Evolutionary conservation across 2,113 vertebrate genomes (phyloP), one percentile per base, ranked within the genome.

Genomic region (Vanacampus margaritifer): DNA sequence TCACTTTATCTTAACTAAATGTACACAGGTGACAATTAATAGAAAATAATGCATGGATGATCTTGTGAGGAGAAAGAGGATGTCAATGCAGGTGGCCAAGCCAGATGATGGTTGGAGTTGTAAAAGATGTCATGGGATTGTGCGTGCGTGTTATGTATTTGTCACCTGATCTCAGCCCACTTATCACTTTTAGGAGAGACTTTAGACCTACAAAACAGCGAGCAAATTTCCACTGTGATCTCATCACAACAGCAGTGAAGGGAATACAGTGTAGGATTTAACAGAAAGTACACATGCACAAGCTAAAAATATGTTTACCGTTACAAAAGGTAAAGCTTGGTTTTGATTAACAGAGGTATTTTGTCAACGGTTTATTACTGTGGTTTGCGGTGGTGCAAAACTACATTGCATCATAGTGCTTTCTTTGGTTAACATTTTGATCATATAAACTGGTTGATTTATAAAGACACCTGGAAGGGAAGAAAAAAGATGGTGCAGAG

Each of bases 101-200:
- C 11, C 19, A 12, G 16, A 62, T 26, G 16, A 62, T 26, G 19
- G 37, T 7, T 16, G 39, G 6, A 10, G 12, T 39, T 37, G 37
- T n/a, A 24, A 61, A 61, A 39, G 12, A 54, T 54, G 54, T 17
- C 26, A 10, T 41, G 58, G 1, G 11, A 7, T 32, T 32, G 28
- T 32, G 11, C 4, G 11, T 24, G 35, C 1, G 36, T 28, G 21
- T 35, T 16, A 12, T 21, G 35, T 37, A 24, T 23, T 24, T 24
- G 23, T 62, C 60, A 62, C 39, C 60, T 62, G 60, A 62, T 62
- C 23, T 16, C 23, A 43, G 23, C 6, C 7, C 5, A 62, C 13
- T 62, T 43, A 62, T 62, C 60, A 26, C 60, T 62, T 62, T 24
- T 43, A 13, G 14, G 13, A 16, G 39, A 62, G 60, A 62, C 60